A percentile compares a stretch with the other conserved stretches of the same genome.
Conservation (phyloP, 1,140 invertebrate genomes). For the Schmidtea mediterranea region DNA sequence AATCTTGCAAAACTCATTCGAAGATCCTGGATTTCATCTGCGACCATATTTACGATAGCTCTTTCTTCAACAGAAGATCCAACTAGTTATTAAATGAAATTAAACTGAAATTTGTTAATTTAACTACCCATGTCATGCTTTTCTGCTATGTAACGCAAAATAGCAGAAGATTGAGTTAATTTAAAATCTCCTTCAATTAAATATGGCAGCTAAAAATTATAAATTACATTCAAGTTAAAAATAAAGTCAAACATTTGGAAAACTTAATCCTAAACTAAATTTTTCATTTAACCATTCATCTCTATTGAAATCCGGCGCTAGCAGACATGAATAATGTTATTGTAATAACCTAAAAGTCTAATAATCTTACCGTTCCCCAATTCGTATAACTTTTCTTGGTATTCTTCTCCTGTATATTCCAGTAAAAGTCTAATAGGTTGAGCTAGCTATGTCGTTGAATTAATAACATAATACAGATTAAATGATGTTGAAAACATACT, state of each 20-base stretch:
- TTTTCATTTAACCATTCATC: slow-evolving; percentile 25
- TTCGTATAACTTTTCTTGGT: slow-evolving; percentile 27
- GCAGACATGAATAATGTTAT: no score
- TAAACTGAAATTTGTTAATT: no score
- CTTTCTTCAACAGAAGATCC: slow-evolving; percentile 26
- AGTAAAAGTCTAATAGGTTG: slow-evolving; percentile 30
- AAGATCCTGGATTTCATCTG: slow-evolving; percentile 28
- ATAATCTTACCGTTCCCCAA: slow-evolving; percentile 20
- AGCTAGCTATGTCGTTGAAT: slow-evolving; percentile 24
- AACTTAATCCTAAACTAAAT: slow-evolving; percentile 22
- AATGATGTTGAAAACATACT: no score
- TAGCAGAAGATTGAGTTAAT: slow-evolving; percentile 30
- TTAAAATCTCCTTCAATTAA: slow-evolving; percentile 31
- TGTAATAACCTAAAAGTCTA: no score
- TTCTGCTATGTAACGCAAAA: slow-evolving; percentile 30
- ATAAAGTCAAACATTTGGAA: slow-evolving; percentile 26
- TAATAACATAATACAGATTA: no score
- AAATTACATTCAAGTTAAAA: not conserved
- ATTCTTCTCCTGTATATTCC: slow-evolving; percentile 26
- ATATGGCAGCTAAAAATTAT: slow-evolving; percentile 28
- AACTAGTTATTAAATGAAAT: no score
- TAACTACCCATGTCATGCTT: slow-evolving; percentile 26
- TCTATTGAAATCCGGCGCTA: slow-evolving; percentile 25
- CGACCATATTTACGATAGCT: slow-evolving; percentile 24
- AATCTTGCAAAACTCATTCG: slow-evolving; percentile 20